These are phyloP conservation scores for Drosophila seclusa DNA, from an alignment of 2,888 invertebrate genomes.

Conservation along the genomic window DNA sequence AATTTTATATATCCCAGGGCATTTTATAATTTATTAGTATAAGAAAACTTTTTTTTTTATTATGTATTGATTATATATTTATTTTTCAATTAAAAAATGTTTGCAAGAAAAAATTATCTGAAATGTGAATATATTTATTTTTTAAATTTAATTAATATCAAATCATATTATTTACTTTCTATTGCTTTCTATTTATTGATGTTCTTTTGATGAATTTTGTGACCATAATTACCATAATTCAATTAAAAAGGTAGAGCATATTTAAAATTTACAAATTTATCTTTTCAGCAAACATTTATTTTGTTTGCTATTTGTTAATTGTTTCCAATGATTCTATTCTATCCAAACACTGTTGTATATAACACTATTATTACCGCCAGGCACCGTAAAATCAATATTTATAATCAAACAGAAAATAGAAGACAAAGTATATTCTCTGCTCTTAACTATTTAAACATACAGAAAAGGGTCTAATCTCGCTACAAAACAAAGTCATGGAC, in stretches of 20 bases:
- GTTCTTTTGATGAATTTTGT: not conserved
- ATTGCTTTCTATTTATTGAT: not conserved
- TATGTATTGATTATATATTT: not conserved
- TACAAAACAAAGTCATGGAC: not conserved
- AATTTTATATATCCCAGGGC: not conserved
- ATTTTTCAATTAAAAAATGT: not conserved
- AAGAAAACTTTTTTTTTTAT: not conserved
- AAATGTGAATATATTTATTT: not conserved
- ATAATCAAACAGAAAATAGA: not conserved
- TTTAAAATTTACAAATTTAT: not conserved
- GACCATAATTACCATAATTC: not conserved
- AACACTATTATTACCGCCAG: not conserved
- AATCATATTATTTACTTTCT: not conserved
- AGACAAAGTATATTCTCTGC: not conserved
- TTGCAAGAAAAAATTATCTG: not conserved
- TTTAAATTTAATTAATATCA: not conserved
- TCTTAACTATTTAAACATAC: not conserved
- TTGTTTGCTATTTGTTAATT: not conserved
- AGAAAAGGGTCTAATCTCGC: not conserved
- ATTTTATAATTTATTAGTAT: not conserved
- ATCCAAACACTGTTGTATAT: not conserved
- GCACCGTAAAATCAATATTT: not conserved
- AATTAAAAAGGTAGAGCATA: not conserved
- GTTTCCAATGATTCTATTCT: too few species aligned
- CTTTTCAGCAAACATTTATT: not conserved